A percentile compares a stretch with the other conserved stretches of the same genome.
phyloP scores from a whole-genome alignment of 2,888 invertebrate species.

The Galerucella pusilla region DNA sequence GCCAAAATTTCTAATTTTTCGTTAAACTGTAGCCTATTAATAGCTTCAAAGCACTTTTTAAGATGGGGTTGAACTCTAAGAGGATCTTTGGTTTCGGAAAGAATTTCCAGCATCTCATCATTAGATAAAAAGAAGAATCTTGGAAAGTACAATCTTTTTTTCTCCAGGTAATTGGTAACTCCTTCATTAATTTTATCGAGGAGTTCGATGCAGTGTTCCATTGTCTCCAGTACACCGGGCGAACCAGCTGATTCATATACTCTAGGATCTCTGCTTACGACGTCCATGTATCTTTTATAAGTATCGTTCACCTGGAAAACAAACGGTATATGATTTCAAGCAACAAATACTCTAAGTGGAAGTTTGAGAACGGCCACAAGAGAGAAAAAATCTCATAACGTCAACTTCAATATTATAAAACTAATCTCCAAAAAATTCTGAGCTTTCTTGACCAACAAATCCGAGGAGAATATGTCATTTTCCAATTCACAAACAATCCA shows the following conservation, averaged over 20 bases:
- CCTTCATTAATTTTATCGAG: slow-evolving; percentile 87
- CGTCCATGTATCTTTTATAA: slow-evolving; percentile 75
- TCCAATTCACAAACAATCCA: too few relatives aligned
- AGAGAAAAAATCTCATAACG: too few relatives aligned
- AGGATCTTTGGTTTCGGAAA: slow-evolving; percentile 90
- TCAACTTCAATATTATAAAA: too few relatives aligned
- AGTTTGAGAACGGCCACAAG: background rate
- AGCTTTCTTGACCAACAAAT: too few relatives aligned
- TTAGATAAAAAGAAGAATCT: slow-evolving; percentile 92
- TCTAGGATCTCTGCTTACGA: slow-evolving; percentile 71
- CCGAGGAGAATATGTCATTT: too few relatives aligned
- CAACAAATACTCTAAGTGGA: too few relatives aligned
- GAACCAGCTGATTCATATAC: slow-evolving; percentile 76
- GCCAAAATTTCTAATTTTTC: slow-evolving; percentile 76
- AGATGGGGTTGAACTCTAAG: slow-evolving; percentile 85
- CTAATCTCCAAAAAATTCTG: too few relatives aligned
- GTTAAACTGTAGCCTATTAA: slow-evolving; percentile 80
- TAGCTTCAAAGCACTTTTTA: slow-evolving; percentile 90
- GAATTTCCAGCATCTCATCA: slow-evolving; percentile 89
- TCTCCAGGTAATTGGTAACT: slow-evolving; percentile 84
- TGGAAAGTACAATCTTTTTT: slow-evolving; percentile 84
- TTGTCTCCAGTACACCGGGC: slow-evolving; percentile 75
- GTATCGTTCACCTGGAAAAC: slow-evolving; percentile 68
- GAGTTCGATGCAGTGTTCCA: slow-evolving; percentile 74
- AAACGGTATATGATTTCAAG: too few relatives aligned